A percentile compares a stretch with the other conserved stretches of the same genome.
phyloP scores from a whole-genome alignment of 2,797 vertebrate genomes.

The Gallinago solitaria region DNA sequence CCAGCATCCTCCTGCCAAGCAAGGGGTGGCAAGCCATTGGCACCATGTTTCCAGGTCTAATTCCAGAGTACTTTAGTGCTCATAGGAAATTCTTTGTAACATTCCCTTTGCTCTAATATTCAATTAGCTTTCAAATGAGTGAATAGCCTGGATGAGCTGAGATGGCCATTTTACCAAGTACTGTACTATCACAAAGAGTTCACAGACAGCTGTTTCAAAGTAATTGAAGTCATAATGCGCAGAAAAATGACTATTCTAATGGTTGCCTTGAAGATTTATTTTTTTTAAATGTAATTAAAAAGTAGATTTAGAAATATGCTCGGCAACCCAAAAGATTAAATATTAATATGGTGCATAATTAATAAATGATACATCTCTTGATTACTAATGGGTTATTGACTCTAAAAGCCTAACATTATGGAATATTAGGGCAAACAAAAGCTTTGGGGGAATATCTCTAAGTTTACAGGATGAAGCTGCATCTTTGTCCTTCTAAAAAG shows the following conservation, averaged over 20 bases:
- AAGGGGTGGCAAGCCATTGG: not conserved
- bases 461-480: constrained; percentile 64
- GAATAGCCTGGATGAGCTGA: constrained; percentile 35
- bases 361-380: constrained; percentile 85
- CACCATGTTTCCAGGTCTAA: constrained; percentile 25
- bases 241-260: constrained; percentile 81
- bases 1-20: not conserved
- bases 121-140: constrained; percentile 64
- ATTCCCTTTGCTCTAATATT: constrained; percentile 37
- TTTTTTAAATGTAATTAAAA: constrained; percentile 84
- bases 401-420: constrained; percentile 83
- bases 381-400: constrained; percentile 86
- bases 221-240: constrained; percentile 76
- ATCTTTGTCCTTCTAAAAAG: constrained; percentile 20
- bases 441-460: constrained; percentile 76
- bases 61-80: constrained; percentile 31
- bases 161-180: constrained; percentile 74
- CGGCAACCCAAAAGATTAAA: constrained; percentile 81
- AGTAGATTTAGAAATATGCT: constrained; percentile 81
- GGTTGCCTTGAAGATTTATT: constrained; percentile 82
- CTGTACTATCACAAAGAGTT: constrained; percentile 50
- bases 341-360: constrained; percentile 83
- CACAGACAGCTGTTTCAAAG: constrained; percentile 75
- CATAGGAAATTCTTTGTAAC: constrained; percentile 51
- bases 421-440: constrained; percentile 81